A percentile compares a stretch with the other conserved stretches of the same genome.
Conservation (phyloP, 2,888 invertebrate species). For the Lasioglossum figueresi region DNA sequence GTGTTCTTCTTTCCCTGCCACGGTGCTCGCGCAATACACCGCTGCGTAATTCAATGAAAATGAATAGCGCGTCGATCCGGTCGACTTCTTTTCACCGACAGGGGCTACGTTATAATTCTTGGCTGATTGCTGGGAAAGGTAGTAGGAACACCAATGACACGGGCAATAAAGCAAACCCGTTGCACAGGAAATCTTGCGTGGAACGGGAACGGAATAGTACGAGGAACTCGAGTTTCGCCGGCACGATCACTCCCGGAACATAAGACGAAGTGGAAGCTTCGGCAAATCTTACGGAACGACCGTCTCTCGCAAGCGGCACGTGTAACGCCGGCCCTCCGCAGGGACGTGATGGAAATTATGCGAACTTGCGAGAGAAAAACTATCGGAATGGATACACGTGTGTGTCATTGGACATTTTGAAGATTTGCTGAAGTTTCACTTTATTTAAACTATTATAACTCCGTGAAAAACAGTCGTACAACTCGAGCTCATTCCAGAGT, state of each 20-base stretch:
- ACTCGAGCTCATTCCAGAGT: background rate
- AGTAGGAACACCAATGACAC: slow-evolving; percentile 21
- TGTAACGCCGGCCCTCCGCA: background rate
- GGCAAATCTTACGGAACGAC: slow-evolving; percentile 30
- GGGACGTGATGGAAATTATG: slow-evolving; percentile 19
- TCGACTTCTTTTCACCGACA: background rate
- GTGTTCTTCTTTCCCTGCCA: background rate
- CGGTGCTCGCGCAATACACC: background rate
- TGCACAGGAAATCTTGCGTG: slow-evolving; percentile 19
- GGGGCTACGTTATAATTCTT: slow-evolving; percentile 12
- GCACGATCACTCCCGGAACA: slow-evolving; percentile 16
- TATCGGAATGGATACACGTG: background rate
- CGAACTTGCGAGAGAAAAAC: slow-evolving; percentile 4
- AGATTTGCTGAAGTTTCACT: background rate
- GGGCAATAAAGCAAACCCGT: slow-evolving; percentile 43
- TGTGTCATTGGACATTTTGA: background rate
- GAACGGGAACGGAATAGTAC: background rate
- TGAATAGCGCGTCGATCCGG: slow-evolving; percentile 8
- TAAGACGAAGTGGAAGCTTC: slow-evolving; percentile 22
- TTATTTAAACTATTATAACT: background rate
- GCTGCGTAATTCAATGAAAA: slow-evolving; percentile 22
- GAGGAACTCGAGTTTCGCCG: slow-evolving; percentile 4
- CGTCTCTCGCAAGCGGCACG: background rate
- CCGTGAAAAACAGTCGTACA: background rate
- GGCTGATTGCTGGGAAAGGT: background rate